Evolutionary conservation across 2,113 vertebrate genomes (phyloP), one percentile per base, ranked within the genome.

Genomic region (Apteryx owenii): DNA sequence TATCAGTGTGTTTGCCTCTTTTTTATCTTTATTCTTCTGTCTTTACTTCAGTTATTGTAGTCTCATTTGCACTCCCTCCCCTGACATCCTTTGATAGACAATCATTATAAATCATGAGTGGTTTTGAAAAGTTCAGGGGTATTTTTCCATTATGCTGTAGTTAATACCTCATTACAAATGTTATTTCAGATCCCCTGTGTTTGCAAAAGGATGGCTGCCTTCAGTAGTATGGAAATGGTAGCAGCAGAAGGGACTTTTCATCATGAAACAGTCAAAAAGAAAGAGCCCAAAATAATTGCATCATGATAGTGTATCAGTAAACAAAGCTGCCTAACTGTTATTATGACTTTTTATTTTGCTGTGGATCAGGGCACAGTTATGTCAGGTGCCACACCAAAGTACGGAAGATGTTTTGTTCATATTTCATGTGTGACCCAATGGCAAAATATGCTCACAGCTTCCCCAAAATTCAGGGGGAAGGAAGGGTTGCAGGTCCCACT

Each of bases 11-110:
- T 10, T 87, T 93, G 12, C 28, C 22, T 93, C 68, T 84, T 92
- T 86, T 93, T 42, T 81, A 86, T 92, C 48, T 92, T 87, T 85
- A 56, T 94, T 93, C 38, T 81, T 88, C 20, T 65, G 17, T 65
- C 44, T 91, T 89, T 91, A 16, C 77, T 91, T 95, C 85, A 54
- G 31, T 75, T 83, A 36, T 81, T 73, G 58, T 21, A 83, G 19
- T 62, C 31, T 84, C 64, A 81, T 85, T 94, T 88, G 7, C 33
- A 33, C 53, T 93, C 13, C 7, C 3, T 81, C 60, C 26, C 48
- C 64, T 46, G 62, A 68, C 46, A 93, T 66, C 64, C 31, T 95
- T 91, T 95, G 79, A 85, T 93, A 80, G 12, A 38, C 6, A 70
- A 51, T 82, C 36, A 38, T 80, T 77, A 91, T 60, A 85, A 85